Conservation (phyloP, 2,888 invertebrate species). For the Lasioglossum marginatum region DNA sequence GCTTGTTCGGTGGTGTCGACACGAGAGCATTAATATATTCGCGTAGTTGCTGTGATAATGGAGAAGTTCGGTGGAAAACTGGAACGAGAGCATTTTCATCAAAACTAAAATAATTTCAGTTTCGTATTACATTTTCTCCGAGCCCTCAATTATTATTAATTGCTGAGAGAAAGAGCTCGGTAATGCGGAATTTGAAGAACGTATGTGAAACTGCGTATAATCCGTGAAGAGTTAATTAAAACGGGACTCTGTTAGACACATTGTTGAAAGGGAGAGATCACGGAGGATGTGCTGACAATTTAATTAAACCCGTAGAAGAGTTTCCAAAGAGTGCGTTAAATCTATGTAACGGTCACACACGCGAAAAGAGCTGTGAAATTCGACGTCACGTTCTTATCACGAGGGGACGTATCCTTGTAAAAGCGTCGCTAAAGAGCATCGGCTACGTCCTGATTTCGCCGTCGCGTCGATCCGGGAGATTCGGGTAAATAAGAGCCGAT, state of each 20-base stretch:
- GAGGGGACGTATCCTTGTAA: not conserved
- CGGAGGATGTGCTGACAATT: not conserved
- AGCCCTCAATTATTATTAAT: not conserved
- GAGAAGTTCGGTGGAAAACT: not conserved
- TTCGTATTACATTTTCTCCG: not conserved
- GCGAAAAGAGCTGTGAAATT: not conserved
- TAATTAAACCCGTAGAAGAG: slow-evolving; percentile 8
- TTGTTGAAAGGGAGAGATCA: not conserved
- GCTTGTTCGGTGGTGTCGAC: not conserved
- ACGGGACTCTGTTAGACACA: not conserved
- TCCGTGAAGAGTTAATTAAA: not conserved
- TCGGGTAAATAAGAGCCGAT: slow-evolving; percentile 36
- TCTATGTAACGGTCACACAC: not conserved
- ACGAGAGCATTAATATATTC: not conserved
- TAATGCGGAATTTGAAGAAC: not conserved
- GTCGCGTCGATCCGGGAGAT: slow-evolving; percentile 32
- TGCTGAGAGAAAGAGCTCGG: not conserved
- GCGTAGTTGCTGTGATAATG: not conserved
- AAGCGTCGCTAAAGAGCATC: slow-evolving; percentile 32
- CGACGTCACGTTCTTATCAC: not conserved
- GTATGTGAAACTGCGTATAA: not conserved
- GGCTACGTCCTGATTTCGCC: slow-evolving; percentile 44
- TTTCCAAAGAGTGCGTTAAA: not conserved
- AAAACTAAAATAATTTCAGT: not conserved
- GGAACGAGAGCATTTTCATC: not conserved